Evolutionary conservation across 2,888 invertebrate species (phyloP).

Genomic region (Muschampia plurimacula): DNA sequence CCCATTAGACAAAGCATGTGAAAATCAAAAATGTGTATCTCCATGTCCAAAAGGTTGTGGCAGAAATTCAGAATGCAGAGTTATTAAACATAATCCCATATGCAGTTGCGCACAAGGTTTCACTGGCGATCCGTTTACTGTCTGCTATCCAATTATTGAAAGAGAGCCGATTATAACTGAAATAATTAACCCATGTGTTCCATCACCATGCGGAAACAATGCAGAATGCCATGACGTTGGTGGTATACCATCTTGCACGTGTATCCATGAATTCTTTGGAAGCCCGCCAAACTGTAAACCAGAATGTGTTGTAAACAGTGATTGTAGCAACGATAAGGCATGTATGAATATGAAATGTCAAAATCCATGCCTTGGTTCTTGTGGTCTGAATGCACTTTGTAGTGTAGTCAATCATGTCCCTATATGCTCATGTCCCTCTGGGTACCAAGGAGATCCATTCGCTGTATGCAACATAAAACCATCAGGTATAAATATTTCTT

Average conservation of each 20-base stretch:
- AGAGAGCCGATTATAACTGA: slow-evolving; percentile 57
- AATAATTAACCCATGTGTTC: slow-evolving; percentile 87
- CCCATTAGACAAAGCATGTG: slow-evolving; percentile 89
- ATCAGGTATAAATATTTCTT: slow-evolving; percentile 56
- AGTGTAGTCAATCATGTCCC: slow-evolving; percentile 91
- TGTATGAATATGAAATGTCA: slow-evolving; percentile 92
- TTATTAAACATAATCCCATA: slow-evolving; percentile 90
- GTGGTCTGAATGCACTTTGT: slow-evolving; percentile 91
- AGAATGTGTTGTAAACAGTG: slow-evolving; percentile 90
- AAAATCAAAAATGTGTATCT: slow-evolving; percentile 89
- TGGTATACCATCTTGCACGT: slow-evolving; percentile 88
- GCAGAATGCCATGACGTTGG: slow-evolving; percentile 86
- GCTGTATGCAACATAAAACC: slow-evolving; percentile 87
- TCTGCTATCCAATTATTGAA: slow-evolving; percentile 68
- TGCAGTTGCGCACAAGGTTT: slow-evolving; percentile 87
- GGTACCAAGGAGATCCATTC: slow-evolving; percentile 91
- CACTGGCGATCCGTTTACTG: slow-evolving; percentile 88
- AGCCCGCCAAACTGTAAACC: slow-evolving; percentile 91
- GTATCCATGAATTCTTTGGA: slow-evolving; percentile 88
- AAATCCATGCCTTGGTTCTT: slow-evolving; percentile 92
- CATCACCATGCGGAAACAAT: slow-evolving; percentile 92
- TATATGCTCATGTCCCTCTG: slow-evolving; percentile 87
- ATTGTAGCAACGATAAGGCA: slow-evolving; percentile 90
- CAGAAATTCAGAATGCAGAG: slow-evolving; percentile 88
- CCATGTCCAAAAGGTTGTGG: slow-evolving; percentile 91